A percentile compares a stretch with the other conserved stretches of the same genome.
Conservation (phyloP, 1,140 invertebrate genomes). For the Aphis craccivora region DNA sequence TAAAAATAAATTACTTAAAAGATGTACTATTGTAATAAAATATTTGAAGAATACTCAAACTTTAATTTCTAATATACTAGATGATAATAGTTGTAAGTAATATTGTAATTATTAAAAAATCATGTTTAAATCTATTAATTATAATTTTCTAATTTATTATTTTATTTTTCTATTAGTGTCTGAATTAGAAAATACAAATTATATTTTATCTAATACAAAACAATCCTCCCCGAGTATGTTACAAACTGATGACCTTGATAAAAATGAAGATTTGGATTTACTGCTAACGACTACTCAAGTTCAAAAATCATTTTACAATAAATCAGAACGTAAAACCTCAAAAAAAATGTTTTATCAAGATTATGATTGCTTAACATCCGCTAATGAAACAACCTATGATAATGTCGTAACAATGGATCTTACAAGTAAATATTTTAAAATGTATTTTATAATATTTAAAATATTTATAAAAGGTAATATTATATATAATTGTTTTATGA, state of each 20-base stretch:
- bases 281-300: slow-evolving; percentile 10
- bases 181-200: slow-evolving; percentile 5
- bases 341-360: neutral
- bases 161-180: neutral
- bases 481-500: neutral
- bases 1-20: slow-evolving; percentile 42
- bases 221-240: neutral
- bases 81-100: slow-evolving; percentile 35
- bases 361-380: neutral
- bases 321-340: neutral
- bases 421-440: slow-evolving; percentile 34
- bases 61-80: neutral
- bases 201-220: slow-evolving; percentile 51
- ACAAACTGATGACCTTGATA: neutral
- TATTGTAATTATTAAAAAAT: neutral
- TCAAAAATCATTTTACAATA: slow-evolving; percentile 41
- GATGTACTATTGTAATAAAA: slow-evolving; percentile 41
- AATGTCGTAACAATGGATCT: slow-evolving; percentile 51
- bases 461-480: neutral
- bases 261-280: neutral
- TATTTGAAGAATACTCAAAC: slow-evolving; percentile 36
- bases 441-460: slow-evolving; percentile 1
- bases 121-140: neutral
- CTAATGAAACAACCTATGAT: slow-evolving; percentile 10
- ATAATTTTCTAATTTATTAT: neutral